Evolutionary conservation across 2,113 vertebrate genomes (phyloP).

Genomic region (Thalassarche chlororhynchos): DNA sequence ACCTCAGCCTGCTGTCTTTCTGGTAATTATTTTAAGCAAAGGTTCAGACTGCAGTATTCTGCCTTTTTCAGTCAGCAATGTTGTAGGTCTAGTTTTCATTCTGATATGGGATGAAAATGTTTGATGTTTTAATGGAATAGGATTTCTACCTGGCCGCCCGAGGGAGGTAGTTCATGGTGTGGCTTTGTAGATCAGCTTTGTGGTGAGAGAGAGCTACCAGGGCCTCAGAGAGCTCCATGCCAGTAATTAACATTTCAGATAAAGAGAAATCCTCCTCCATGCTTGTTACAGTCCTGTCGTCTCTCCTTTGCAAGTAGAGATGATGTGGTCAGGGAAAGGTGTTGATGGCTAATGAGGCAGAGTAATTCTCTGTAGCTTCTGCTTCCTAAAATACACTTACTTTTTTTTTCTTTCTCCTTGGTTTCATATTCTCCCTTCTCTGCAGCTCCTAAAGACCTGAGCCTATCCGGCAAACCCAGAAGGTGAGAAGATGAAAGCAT

Average conservation of each 20-base stretch:
- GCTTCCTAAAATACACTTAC: background rate
- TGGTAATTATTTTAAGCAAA: background rate
- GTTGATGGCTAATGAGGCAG: background rate
- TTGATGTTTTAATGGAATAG: background rate
- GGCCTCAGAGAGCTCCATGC: background rate
- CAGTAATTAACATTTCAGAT: background rate
- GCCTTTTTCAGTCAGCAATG: background rate
- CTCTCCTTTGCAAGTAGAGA: background rate
- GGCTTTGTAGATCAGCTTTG: background rate
- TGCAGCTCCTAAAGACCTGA: background rate
- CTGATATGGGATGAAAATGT: background rate
- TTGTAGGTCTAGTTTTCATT: background rate
- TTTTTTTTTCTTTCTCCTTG: background rate
- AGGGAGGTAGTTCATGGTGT: background rate
- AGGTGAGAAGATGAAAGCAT: background rate
- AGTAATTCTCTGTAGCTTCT: background rate
- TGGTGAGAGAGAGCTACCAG: background rate
- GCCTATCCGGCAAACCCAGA: background rate
- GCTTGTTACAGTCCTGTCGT: background rate
- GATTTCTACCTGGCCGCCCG: background rate
- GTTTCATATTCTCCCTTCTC: background rate
- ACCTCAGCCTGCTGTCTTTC: background rate
- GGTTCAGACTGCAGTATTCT: background rate
- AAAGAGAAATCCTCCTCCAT: background rate
- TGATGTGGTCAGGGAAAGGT: background rate